Evolutionary conservation across 2,888 invertebrate genomes (phyloP).

Genomic region (Netelia inedita): DNA sequence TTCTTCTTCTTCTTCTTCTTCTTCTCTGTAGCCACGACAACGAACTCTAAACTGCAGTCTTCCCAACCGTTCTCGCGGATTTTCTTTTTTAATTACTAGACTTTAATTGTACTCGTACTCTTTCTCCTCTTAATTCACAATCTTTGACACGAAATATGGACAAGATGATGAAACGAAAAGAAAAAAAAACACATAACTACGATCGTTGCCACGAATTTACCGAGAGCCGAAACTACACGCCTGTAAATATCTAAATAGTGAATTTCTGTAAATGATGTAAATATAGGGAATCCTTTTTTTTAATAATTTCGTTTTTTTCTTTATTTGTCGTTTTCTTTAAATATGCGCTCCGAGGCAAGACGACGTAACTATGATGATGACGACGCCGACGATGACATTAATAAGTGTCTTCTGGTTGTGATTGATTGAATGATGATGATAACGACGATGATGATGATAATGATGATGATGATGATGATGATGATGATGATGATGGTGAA

Average conservation of each 20-base stretch:
- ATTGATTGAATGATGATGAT: conserved; percentile 49
- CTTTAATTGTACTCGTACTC: neutral
- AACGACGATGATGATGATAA: conserved; percentile 40
- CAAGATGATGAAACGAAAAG: neutral
- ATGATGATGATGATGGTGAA: conserved; percentile 76
- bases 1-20: neutral
- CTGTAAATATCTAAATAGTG: conserved; percentile 77
- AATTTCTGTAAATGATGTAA: conserved; percentile 80
- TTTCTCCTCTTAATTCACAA: neutral
- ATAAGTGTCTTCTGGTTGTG: conserved; percentile 48
- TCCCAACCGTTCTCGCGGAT: conserved; percentile 10
- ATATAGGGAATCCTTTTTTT: conserved; percentile 75
- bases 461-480: conserved; percentile 69
- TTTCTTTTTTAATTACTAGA: conserved; percentile 8
- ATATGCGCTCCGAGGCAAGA: conserved; percentile 71
- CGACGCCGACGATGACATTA: conserved; percentile 57
- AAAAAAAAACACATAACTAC: conserved; percentile 11
- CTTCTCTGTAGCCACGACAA: conserved; percentile 1
- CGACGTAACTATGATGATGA: conserved; percentile 58
- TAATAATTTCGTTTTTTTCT: conserved; percentile 6
- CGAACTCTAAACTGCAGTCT: conserved; percentile 19
- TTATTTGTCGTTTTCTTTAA: conserved; percentile 22
- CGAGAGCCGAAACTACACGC: conserved; percentile 56
- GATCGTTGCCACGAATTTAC: conserved; percentile 38
- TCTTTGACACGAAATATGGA: neutral